A percentile compares a stretch with the other conserved stretches of the same genome.
phyloP scores from a whole-genome alignment of 92 coral and sea anemone genomes.

The Epizoanthus scotinus region DNA sequence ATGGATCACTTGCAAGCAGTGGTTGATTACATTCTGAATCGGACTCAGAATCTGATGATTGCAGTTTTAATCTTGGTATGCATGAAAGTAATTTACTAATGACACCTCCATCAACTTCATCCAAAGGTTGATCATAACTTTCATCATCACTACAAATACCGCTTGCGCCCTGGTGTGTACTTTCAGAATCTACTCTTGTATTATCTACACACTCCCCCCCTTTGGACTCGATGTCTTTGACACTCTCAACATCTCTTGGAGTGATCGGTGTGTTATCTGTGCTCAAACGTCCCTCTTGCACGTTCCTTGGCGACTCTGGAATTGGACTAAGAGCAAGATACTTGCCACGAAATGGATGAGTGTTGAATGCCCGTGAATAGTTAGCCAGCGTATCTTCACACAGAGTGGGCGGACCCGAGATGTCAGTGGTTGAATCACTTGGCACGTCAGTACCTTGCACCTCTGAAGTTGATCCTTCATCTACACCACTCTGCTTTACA shows the following conservation, averaged over 20 bases:
- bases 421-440: constrained; percentile 50
- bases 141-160: neutral
- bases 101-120: constrained; percentile 82
- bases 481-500: constrained; percentile 70
- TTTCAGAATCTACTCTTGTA: neutral
- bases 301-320: constrained; percentile 79
- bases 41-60: constrained; percentile 37
- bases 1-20: neutral
- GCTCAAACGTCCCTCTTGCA: neutral
- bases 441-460: constrained; percentile 35
- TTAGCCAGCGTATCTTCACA: constrained; percentile 44
- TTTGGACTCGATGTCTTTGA: neutral
- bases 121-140: constrained; percentile 31
- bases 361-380: constrained; percentile 48
- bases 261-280: neutral
- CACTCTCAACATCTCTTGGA: neutral
- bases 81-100: constrained; percentile 55
- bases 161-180: neutral
- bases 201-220: neutral
- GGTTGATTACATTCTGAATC: constrained; percentile 9
- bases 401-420: constrained; percentile 65
- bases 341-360: constrained; percentile 56
- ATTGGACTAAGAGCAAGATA: constrained; percentile 74
- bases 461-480: constrained; percentile 6
- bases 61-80: constrained; percentile 59